Percentiles rank a stretch among this genome's conserved stretches.
Conservation (phyloP, 2,888 invertebrate genomes). For the Melinaea menophilus region DNA sequence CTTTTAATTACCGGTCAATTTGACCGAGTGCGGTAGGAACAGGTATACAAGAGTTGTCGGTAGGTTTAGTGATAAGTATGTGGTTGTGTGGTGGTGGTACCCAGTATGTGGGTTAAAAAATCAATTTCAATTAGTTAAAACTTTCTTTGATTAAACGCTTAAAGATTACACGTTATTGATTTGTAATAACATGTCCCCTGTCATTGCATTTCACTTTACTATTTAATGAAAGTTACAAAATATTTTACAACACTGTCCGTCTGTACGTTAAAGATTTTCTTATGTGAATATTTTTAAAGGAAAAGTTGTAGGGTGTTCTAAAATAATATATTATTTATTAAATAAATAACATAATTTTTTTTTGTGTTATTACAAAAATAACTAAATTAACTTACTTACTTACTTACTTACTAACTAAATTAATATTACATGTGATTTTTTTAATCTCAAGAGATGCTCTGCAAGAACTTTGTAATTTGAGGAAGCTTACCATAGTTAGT, state of each 20-base stretch:
- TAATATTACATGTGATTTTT: background rate
- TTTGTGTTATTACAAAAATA: too few relatives aligned
- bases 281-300: background rate
- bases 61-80: too few relatives aligned
- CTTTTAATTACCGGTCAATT: too few relatives aligned
- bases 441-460: background rate
- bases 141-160: constrained; percentile 19
- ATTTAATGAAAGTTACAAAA: constrained; percentile 3
- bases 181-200: background rate
- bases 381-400: too few relatives aligned
- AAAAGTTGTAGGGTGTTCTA: too few relatives aligned
- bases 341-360: too few relatives aligned
- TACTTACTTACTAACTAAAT: too few relatives aligned
- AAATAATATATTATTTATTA: too few relatives aligned
- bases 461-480: background rate
- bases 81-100: too few relatives aligned
- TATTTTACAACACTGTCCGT: background rate
- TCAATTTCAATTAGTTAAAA: constrained; percentile 40
- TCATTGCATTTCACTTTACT: constrained; percentile 1
- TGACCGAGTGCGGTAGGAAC: too few relatives aligned
- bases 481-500: background rate
- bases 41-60: too few relatives aligned
- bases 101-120: constrained; percentile 43
- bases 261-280: background rate
- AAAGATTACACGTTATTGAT: constrained; percentile 11